Conservation (phyloP, 1,140 invertebrate genomes). For the Zaprionus taronus region DNA sequence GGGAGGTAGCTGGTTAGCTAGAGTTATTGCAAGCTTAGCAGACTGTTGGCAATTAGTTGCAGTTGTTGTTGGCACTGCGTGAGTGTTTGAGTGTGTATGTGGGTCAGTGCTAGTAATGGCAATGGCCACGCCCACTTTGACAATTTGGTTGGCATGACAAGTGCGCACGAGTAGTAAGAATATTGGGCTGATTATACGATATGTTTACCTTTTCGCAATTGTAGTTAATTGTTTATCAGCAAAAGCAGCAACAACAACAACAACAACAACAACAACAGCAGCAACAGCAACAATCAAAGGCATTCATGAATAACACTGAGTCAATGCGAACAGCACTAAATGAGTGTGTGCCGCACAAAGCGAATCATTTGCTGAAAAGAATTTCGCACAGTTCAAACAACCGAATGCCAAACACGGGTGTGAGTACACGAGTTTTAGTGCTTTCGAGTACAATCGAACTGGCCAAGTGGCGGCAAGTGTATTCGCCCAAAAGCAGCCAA, state of each 20-base stretch:
- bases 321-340: neutral
- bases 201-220: slow-evolving; percentile 11
- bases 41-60: neutral
- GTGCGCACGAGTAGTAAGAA: neutral
- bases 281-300: neutral
- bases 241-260: neutral
- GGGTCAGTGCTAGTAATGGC: neutral
- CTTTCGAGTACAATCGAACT: neutral
- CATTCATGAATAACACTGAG: slow-evolving; percentile 6
- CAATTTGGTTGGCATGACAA: neutral
- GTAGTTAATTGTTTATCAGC: slow-evolving; percentile 1
- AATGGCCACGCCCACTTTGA: neutral
- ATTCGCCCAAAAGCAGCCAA: neutral
- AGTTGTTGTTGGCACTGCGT: neutral
- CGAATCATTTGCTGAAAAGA: slow-evolving; percentile 1
- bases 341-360: slow-evolving; percentile 2
- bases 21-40: neutral
- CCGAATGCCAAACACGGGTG: neutral
- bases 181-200: slow-evolving; percentile 1
- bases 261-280: neutral
- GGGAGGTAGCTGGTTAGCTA: neutral
- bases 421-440: neutral
- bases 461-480: neutral
- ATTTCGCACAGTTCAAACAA: neutral
- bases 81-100: neutral